Percentiles rank a stretch among this genome's conserved stretches.
Conservation (phyloP, 37 sponge, comb jelly and placozoan species). For the Crambe crambe region DNA sequence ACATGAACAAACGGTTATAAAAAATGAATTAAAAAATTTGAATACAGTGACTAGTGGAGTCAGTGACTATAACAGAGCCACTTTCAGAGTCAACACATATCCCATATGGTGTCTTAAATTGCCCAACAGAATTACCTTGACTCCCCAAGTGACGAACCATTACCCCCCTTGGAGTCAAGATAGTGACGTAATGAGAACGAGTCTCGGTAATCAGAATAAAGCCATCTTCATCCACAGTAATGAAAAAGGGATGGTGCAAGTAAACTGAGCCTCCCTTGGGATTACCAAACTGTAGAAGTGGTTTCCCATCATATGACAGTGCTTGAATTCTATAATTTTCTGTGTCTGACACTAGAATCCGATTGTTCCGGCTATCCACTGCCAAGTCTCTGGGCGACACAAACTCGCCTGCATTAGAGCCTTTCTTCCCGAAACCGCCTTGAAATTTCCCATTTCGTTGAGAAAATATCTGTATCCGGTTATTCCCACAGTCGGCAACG, state of each 20-base stretch:
- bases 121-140: background rate
- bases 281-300: conserved; percentile 12
- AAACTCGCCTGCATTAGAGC: conserved; percentile 13
- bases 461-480: conserved; percentile 41
- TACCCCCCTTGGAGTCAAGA: conserved; percentile 39
- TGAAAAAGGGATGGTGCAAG: conserved; percentile 7
- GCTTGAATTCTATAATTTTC: conserved; percentile 46
- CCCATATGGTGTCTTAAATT: conserved; percentile 38
- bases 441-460: conserved; percentile 11
- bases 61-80: conserved; percentile 20
- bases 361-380: conserved; percentile 3
- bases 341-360: conserved; percentile 38
- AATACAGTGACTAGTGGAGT: conserved; percentile 26
- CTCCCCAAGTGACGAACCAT: conserved; percentile 31
- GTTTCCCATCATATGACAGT: conserved; percentile 37
- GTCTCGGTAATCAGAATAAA: conserved; percentile 44
- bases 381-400: conserved; percentile 30
- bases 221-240: conserved; percentile 34
- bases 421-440: conserved; percentile 23
- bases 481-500: conserved; percentile 48
- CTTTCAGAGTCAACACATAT: conserved; percentile 20
- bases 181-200: conserved; percentile 13
- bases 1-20: too few relatives aligned
- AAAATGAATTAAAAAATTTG: conserved; percentile 21
- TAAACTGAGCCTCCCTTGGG: background rate